A percentile compares a stretch with the other conserved stretches of the same genome.
These are phyloP conservation scores for Mesorhabditis belari DNA, from an alignment of 2,888 invertebrate genomes.

Conservation along the genomic window DNA sequence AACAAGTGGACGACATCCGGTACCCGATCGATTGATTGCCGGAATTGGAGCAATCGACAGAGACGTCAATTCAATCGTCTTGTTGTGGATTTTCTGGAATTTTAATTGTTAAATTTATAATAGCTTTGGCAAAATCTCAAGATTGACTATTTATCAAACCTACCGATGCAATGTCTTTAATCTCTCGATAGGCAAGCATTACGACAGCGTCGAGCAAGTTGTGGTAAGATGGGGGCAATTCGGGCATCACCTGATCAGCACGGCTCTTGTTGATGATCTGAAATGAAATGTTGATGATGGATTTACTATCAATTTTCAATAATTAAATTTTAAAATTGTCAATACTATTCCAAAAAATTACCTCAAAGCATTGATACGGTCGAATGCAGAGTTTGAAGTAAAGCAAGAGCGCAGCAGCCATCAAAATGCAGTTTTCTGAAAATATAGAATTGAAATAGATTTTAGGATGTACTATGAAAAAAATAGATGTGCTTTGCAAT, in stretches of 20 bases:
- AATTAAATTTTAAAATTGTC: too few relatives aligned
- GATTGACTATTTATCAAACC: too few relatives aligned
- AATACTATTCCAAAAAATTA: not conserved
- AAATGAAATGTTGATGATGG: not conserved
- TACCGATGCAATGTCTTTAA: not conserved
- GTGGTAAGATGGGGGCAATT: not conserved
- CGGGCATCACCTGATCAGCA: not conserved
- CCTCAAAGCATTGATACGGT: not conserved
- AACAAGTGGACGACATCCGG: constrained; percentile 85
- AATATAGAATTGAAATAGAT: too few relatives aligned
- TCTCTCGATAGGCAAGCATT: not conserved
- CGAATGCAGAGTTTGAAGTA: not conserved
- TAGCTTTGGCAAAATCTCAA: too few relatives aligned
- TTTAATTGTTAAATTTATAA: too few relatives aligned
- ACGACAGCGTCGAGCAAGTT: not conserved
- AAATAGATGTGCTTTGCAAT: too few relatives aligned
- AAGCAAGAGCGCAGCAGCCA: not conserved
- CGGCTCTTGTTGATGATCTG: not conserved
- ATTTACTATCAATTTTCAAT: too few relatives aligned
- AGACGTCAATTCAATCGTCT: constrained; percentile 73
- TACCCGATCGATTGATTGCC: constrained; percentile 70
- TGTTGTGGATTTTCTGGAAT: constrained; percentile 68
- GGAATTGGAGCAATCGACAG: constrained; percentile 77
- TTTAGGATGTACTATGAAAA: too few relatives aligned
- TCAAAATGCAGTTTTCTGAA: not conserved